Base-by-base conservation (phyloP, 2,113 vertebrate genomes). In the Crypturellus undulatus region DNA sequence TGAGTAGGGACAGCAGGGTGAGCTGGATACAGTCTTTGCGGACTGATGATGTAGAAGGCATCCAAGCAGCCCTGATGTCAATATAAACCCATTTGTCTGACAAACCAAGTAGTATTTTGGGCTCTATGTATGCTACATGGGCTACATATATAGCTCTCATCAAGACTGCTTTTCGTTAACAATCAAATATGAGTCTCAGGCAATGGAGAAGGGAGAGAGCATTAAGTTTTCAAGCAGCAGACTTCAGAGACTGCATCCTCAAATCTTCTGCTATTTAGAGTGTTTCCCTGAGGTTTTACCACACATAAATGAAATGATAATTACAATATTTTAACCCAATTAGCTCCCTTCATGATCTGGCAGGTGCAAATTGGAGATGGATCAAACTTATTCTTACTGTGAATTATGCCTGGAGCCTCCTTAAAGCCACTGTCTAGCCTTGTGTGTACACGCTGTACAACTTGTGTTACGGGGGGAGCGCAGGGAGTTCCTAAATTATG, bases 301-400 rank as follows among this genome's bases (percentile, higher is more conserved):
- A 1, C 73, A 90, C 42, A 20, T 92, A 97, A 96, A 95, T 96
- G 86, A 96, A 94, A 96, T 92, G 17, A 84, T 95, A 96, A 96
- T 97, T 96, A 90, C 77, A 93, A 89, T 96, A 89, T 96, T 96
- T 97, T 96, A 97, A 97, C 94, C 95, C 95, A 96, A 93, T 97
- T 97, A 96, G 88, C 90, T 96, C 80, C 63, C 80, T 96, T 93
- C 90, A 62, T 92, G 95, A 96, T 94, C 85, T 95, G 93, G 94
- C 95, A 97, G 95, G 96, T 97, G 96, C 92, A 96, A 96, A 96
- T 69, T 95, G 88, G 92, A 93, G 90, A 93, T 76, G 83, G 95
- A 96, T 96, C 94, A 96, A 95, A 84, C 90, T 96, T 65, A 63
- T 73, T 49, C 93, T 86, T 86, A 6, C 73, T 69, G 84, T 10